Evolutionary conservation across 2,113 vertebrate species (phyloP).

Genomic region (Planiliza haematocheilus): DNA sequence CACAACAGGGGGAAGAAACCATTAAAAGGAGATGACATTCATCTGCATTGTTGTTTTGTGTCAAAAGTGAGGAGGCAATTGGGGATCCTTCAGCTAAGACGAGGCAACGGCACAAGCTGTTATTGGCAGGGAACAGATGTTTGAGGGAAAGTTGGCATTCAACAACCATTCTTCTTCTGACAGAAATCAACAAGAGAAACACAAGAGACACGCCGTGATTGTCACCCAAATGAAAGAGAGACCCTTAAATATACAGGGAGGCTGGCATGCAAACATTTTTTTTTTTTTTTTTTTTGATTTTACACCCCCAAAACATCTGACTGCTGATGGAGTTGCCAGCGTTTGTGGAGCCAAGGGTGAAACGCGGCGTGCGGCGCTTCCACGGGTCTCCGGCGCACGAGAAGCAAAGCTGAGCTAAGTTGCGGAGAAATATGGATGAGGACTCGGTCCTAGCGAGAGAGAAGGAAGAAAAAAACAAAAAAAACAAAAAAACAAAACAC

Average conservation of each 20-base stretch:
- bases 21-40: conserved; percentile 71
- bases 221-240: conserved; percentile 74
- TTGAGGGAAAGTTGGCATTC: conserved; percentile 83
- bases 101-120: conserved; percentile 82
- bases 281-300: conserved; percentile 61
- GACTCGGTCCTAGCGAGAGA: conserved; percentile 18
- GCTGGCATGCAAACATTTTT: conserved; percentile 58
- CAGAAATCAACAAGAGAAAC: conserved; percentile 79
- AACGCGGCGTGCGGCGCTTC: conserved; percentile 31
- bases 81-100: conserved; percentile 77
- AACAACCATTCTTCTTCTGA: conserved; percentile 78
- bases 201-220: conserved; percentile 76
- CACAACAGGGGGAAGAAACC: conserved; percentile 53
- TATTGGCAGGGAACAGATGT: conserved; percentile 86
- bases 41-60: conserved; percentile 75
- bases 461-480: conserved; percentile 37
- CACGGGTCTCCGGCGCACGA: conserved; percentile 27
- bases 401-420: conserved; percentile 46
- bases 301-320: conserved; percentile 78
- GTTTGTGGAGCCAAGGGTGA: conserved; percentile 63
- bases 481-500: too few relatives aligned
- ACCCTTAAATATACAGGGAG: conserved; percentile 75
- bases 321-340: conserved; percentile 57
- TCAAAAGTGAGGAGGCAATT: conserved; percentile 76
- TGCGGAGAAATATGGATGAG: conserved; percentile 41